A percentile compares a stretch with the other conserved stretches of the same genome.
These are phyloP conservation scores for Tragelaphus buxtoni DNA, from an alignment of 2,113 vertebrate species.

Conservation along the genomic window DNA sequence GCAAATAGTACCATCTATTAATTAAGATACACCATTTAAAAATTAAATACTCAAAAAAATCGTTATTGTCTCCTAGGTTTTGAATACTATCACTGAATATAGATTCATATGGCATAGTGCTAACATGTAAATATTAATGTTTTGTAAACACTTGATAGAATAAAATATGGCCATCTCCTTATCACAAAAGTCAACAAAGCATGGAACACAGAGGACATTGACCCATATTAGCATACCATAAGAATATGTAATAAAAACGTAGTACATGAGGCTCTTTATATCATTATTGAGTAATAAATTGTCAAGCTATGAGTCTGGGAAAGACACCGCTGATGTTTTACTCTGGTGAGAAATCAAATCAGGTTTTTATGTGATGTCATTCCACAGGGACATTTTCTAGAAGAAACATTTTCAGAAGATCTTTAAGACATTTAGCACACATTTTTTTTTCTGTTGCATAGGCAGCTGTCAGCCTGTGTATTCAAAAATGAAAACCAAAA, in stretches of 20 bases:
- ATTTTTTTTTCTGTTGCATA: background rate
- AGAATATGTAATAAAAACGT: background rate
- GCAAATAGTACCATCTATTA: background rate
- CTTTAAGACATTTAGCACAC: background rate
- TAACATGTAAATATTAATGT: background rate
- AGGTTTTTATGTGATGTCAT: background rate
- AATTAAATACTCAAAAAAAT: background rate
- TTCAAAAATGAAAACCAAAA: background rate
- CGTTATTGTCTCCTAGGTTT: background rate
- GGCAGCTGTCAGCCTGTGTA: background rate
- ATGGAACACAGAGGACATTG: background rate
- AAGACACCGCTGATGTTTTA: background rate
- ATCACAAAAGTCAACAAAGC: background rate
- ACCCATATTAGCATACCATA: background rate
- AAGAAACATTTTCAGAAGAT: background rate
- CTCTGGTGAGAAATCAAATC: background rate
- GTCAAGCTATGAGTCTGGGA: background rate
- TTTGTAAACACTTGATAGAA: background rate
- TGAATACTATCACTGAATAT: background rate
- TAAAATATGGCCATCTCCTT: background rate
- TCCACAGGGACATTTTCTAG: background rate
- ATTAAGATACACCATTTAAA: background rate
- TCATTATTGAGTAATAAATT: background rate
- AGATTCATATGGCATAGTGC: background rate
- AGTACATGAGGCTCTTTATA: background rate